A percentile compares a stretch with the other conserved stretches of the same genome.
These are phyloP conservation scores for Capreolus pygargus DNA, from an alignment of 2,113 vertebrate species.

Conservation along the genomic window DNA sequence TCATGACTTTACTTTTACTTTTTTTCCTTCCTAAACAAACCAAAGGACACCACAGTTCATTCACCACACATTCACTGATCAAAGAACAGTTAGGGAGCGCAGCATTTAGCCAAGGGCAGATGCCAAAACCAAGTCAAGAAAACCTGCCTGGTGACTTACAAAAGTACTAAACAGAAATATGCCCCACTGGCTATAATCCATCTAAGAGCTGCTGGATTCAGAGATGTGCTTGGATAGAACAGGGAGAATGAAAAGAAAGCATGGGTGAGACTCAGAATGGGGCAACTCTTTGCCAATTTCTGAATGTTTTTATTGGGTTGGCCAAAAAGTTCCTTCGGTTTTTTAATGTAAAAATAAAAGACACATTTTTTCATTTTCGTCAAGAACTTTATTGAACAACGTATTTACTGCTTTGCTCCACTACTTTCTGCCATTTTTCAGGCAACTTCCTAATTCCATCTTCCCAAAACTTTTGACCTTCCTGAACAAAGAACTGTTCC, in stretches of 20 bases:
- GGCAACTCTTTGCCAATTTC: background rate
- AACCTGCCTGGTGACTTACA: background rate
- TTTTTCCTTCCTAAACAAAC: background rate
- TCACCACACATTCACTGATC: background rate
- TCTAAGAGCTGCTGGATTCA: background rate
- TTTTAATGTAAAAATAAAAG: background rate
- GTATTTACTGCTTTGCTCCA: background rate
- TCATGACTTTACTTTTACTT: background rate
- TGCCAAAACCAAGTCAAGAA: background rate
- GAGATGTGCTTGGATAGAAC: background rate
- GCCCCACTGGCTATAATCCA: background rate
- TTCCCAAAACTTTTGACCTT: background rate
- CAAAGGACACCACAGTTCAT: background rate
- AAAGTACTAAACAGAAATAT: background rate
- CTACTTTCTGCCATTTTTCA: background rate
- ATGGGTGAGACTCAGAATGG: background rate
- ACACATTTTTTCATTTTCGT: background rate
- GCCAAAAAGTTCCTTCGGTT: background rate
- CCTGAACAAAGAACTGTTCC: background rate
- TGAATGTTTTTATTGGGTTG: conserved; percentile 11
- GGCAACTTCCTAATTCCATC: background rate
- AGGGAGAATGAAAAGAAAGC: background rate
- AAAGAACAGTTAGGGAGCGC: background rate
- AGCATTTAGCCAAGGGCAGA: background rate
- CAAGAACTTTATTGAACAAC: background rate